phyloP scores from a whole-genome alignment of 2,113 vertebrate species.

The Trachemys scripta region DNA sequence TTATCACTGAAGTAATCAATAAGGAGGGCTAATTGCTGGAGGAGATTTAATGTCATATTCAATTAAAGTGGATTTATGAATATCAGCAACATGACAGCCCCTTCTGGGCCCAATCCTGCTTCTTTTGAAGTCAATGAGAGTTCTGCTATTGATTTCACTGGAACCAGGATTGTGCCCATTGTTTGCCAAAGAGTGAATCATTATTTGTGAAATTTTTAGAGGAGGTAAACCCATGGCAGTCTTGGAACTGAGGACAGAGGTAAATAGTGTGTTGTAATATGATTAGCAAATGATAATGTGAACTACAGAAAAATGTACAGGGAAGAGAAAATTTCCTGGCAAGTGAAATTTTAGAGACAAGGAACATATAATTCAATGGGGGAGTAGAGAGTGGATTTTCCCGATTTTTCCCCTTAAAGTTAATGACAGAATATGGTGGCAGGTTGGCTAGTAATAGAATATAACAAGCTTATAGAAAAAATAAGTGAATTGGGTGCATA shows the following conservation, averaged over 20 bases:
- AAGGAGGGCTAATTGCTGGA: not conserved
- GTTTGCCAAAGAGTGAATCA: not conserved
- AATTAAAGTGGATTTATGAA: not conserved
- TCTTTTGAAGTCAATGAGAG: not conserved
- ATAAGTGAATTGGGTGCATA: not conserved
- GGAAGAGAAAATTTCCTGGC: not conserved
- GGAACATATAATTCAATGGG: not conserved
- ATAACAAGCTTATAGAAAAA: not conserved
- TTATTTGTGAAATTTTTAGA: not conserved
- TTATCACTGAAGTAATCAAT: constrained; percentile 16
- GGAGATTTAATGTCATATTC: constrained; percentile 19
- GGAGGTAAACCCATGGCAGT: fast-evolving
- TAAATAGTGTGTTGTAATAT: not conserved
- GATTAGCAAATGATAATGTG: not conserved
- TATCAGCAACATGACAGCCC: not conserved
- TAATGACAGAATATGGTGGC: not conserved
- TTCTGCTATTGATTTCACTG: not conserved
- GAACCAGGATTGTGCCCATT: not conserved
- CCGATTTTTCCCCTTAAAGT: not conserved
- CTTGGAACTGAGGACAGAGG: not conserved
- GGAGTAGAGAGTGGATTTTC: not conserved
- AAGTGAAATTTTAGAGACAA: not conserved
- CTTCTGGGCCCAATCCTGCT: not conserved
- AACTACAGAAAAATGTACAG: not conserved
- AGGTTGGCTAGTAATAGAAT: not conserved